Conservation (phyloP, 2,113 vertebrate genomes). For the Alouatta palliata region DNA sequence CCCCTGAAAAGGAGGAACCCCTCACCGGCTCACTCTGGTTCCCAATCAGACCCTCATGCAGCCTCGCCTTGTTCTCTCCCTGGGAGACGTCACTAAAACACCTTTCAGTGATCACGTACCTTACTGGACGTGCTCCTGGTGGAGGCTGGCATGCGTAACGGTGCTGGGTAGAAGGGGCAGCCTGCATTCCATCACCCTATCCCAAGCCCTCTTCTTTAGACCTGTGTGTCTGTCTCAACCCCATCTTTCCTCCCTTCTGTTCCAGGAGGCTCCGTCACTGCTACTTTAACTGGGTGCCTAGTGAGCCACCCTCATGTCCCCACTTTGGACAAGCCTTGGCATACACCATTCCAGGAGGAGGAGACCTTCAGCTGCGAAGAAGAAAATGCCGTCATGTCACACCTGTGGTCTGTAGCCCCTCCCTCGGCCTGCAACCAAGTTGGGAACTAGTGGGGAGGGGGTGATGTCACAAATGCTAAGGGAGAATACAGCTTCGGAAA, state of each 20-base stretch:
- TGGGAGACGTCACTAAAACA: neutral
- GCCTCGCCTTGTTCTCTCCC: too few relatives aligned
- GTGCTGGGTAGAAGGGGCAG: fast-evolving
- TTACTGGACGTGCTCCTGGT: too few relatives aligned
- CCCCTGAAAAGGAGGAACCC: neutral
- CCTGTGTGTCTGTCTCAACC: neutral
- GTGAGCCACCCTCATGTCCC: fast-evolving
- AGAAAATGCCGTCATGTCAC: too few relatives aligned
- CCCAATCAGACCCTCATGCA: too few relatives aligned
- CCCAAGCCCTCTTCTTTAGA: neutral
- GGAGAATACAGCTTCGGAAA: neutral
- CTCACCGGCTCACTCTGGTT: neutral
- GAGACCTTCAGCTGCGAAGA: neutral
- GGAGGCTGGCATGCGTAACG: fast-evolving
- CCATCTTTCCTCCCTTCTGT: neutral
- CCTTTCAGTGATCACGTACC: fast-evolving
- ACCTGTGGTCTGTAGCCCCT: neutral
- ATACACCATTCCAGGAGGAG: too few relatives aligned
- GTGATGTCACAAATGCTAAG: neutral
- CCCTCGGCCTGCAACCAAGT: neutral
- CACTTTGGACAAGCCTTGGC: neutral
- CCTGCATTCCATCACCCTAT: neutral
- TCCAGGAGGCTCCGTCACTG: neutral
- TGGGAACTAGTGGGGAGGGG: neutral
- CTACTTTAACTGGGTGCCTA: neutral